A percentile compares a stretch with the other conserved stretches of the same genome.
These are phyloP conservation scores for Ataeniobius toweri DNA, from an alignment of 2,797 vertebrate species.

Conservation along the genomic window DNA sequence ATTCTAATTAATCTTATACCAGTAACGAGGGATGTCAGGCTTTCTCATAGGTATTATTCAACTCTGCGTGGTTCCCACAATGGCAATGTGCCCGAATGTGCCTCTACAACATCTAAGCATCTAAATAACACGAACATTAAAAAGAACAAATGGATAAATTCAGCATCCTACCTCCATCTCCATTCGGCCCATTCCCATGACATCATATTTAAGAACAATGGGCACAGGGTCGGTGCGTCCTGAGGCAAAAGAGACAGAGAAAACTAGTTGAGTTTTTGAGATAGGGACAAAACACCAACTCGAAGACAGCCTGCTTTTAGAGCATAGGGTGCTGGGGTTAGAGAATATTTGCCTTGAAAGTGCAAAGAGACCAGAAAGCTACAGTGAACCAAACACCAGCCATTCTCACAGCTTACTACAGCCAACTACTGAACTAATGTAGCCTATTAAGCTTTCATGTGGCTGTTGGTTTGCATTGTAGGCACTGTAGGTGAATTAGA, in stretches of 20 bases:
- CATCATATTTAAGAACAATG: conserved; percentile 98
- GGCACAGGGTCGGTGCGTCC: conserved; percentile 98
- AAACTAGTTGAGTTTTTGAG: conserved; percentile 75
- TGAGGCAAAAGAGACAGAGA: conserved; percentile 76
- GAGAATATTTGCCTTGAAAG: conserved; percentile 96
- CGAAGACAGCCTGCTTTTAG: conserved; percentile 84
- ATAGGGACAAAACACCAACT: conserved; percentile 61
- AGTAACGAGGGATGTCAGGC: neutral
- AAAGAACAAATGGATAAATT: neutral
- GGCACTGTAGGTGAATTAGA: conserved; percentile 35
- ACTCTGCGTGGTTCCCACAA: neutral
- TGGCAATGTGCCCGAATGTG: too few relatives aligned
- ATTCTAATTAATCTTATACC: neutral
- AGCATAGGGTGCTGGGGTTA: conserved; percentile 98
- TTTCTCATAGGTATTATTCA: neutral
- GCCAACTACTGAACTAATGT: conserved; percentile 29
- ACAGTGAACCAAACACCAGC: conserved; percentile 99
- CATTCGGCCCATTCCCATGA: conserved; percentile 99
- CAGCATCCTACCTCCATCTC: conserved; percentile 93
- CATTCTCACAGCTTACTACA: conserved; percentile 99
- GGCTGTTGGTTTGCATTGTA: conserved; percentile 44
- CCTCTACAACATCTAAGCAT: neutral
- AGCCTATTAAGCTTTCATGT: conserved; percentile 20
- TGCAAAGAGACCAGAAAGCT: conserved; percentile 99
- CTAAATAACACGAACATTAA: conserved; percentile 5